A percentile compares a stretch with the other conserved stretches of the same genome.
phyloP scores from a whole-genome alignment of 1,140 invertebrate genomes.

The Atopsyche davidsoni region DNA sequence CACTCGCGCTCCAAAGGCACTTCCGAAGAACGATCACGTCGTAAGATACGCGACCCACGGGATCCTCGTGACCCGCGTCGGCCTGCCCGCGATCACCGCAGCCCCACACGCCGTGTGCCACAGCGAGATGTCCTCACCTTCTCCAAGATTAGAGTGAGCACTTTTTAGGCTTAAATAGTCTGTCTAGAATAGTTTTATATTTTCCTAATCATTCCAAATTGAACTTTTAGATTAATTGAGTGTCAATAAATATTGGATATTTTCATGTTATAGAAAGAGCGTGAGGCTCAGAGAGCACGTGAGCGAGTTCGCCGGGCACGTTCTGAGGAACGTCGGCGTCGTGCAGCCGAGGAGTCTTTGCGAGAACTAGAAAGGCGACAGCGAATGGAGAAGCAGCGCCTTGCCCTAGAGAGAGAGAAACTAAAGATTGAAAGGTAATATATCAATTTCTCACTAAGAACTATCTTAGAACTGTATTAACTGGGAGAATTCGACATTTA shows the following conservation, averaged over 20 bases:
- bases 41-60: too few relatives aligned
- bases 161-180: background rate
- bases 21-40: constrained; percentile 4
- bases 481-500: too few relatives aligned
- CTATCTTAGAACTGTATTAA: too few relatives aligned
- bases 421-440: constrained; percentile 50
- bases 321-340: constrained; percentile 68
- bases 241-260: constrained; percentile 1
- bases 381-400: constrained; percentile 68
- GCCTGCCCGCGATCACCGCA: too few relatives aligned
- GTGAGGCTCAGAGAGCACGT: constrained; percentile 69
- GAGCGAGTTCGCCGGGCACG: constrained; percentile 70
- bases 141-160: constrained; percentile 57
- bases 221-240: background rate
- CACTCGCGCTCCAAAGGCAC: constrained; percentile 6
- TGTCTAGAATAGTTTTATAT: background rate
- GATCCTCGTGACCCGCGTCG: too few relatives aligned
- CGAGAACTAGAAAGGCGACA: constrained; percentile 73
- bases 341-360: constrained; percentile 63
- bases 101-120: constrained; percentile 37
- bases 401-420: constrained; percentile 73
- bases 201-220: background rate
- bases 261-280: constrained; percentile 50
- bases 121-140: constrained; percentile 55
- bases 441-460: too few relatives aligned